Conservation (phyloP, 2,797 vertebrate genomes). For the Pipistrellus kuhlii region DNA sequence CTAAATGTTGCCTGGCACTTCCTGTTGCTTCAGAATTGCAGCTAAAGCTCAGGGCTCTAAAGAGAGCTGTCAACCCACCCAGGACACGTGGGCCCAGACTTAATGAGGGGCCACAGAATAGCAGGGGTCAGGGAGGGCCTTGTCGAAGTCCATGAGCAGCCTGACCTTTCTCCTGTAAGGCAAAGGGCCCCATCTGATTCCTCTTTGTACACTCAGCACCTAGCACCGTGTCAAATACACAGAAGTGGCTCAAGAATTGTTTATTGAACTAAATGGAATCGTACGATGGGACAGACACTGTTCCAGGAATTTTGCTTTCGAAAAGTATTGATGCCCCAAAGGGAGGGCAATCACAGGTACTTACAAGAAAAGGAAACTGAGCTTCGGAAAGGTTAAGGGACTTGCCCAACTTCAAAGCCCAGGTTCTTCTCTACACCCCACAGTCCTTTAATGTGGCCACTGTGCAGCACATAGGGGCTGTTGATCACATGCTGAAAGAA, state of each 20-base stretch:
- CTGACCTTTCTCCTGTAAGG: slow-evolving; percentile 5
- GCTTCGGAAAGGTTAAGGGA: slow-evolving; percentile 17
- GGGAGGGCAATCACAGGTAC: neutral
- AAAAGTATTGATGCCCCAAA: slow-evolving; percentile 41
- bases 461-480: neutral
- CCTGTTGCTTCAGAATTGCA: slow-evolving; percentile 12
- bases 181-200: neutral
- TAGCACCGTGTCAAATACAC: neutral
- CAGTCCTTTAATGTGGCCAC: neutral
- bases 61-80: neutral
- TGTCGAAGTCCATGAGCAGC: neutral
- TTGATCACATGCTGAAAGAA: slow-evolving; percentile 5
- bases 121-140: neutral
- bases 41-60: neutral
- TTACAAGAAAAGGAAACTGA: slow-evolving; percentile 54
- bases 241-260: slow-evolving; percentile 17
- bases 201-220: neutral
- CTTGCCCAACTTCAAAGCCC: neutral
- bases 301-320: slow-evolving; percentile 12
- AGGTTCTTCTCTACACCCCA: neutral
- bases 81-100: neutral
- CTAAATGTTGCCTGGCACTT: neutral
- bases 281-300: neutral
- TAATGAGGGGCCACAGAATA: neutral
- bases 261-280: slow-evolving; percentile 30